These are phyloP conservation scores for Peromyscus aztecus DNA, from an alignment of 2,797 vertebrate species.

Conservation along the genomic window DNA sequence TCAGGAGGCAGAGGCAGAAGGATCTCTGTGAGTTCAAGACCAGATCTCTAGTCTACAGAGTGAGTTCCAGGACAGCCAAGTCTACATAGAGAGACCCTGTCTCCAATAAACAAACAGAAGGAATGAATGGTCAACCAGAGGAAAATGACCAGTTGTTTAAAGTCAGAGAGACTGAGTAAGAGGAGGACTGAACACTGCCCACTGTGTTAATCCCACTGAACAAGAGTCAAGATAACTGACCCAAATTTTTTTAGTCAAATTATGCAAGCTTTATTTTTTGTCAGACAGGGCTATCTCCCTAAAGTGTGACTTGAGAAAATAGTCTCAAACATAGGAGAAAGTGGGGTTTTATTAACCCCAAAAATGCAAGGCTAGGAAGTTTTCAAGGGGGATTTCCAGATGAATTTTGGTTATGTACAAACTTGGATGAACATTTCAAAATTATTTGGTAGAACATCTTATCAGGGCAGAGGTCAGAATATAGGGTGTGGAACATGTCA, in stretches of 20 bases:
- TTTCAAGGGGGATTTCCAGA: background rate
- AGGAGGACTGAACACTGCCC: background rate
- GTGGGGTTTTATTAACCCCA: background rate
- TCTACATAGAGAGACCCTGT: background rate
- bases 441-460: background rate
- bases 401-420: background rate
- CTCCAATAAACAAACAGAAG: background rate
- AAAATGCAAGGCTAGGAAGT: background rate
- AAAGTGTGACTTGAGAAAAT: background rate
- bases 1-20: background rate
- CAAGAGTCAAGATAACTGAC: background rate
- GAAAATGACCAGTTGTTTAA: background rate
- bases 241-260: background rate
- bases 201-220: background rate
- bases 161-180: background rate
- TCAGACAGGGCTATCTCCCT: background rate
- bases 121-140: background rate
- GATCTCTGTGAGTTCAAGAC: background rate
- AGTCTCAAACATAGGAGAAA: background rate
- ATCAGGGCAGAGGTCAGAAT: background rate
- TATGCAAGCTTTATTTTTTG: background rate
- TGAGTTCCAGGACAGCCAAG: background rate
- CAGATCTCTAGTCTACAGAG: background rate
- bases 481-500: background rate
- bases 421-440: background rate